Evolutionary conservation across 2,888 invertebrate genomes (phyloP).

Genomic region (Lycophotia porphyrea): DNA sequence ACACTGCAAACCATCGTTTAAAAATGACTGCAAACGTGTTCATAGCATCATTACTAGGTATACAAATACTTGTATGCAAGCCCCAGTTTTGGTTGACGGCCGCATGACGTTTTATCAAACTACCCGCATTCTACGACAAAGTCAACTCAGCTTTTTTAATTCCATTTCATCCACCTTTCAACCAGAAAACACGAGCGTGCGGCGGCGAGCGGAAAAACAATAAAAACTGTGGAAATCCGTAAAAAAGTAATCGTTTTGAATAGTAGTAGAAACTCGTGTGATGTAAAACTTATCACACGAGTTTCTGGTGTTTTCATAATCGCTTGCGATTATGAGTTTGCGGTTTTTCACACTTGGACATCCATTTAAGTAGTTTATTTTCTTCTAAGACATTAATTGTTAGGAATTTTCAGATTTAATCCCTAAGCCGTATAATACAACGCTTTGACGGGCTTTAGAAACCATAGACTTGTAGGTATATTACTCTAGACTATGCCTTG

Average conservation of each 20-base stretch:
- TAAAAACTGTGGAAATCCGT: constrained; percentile 23
- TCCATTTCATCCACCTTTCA: constrained; percentile 37
- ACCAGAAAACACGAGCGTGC: constrained; percentile 14
- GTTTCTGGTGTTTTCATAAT: constrained; percentile 1
- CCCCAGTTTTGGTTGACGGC: not conserved
- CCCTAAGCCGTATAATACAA: no score
- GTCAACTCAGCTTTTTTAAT: constrained; percentile 38
- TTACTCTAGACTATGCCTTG: no score
- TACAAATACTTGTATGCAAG: not conserved
- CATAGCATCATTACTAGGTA: not conserved
- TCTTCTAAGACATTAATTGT: not conserved
- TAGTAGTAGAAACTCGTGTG: no score
- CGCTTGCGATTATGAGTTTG: not conserved
- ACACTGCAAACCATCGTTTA: not conserved
- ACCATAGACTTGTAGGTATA: no score
- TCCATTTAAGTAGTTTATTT: not conserved
- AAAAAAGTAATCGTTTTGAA: constrained; percentile 31
- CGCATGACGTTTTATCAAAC: constrained; percentile 33
- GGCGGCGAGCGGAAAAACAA: constrained; percentile 7
- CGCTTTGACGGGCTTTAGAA: no score
- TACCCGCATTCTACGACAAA: constrained; percentile 27
- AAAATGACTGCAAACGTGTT: not conserved
- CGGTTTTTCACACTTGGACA: not conserved
- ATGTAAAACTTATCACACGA: not conserved
- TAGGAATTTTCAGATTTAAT: not conserved